Base-by-base conservation (phyloP, 2,888 invertebrate genomes). In the Odontocolon sp. region DNA sequence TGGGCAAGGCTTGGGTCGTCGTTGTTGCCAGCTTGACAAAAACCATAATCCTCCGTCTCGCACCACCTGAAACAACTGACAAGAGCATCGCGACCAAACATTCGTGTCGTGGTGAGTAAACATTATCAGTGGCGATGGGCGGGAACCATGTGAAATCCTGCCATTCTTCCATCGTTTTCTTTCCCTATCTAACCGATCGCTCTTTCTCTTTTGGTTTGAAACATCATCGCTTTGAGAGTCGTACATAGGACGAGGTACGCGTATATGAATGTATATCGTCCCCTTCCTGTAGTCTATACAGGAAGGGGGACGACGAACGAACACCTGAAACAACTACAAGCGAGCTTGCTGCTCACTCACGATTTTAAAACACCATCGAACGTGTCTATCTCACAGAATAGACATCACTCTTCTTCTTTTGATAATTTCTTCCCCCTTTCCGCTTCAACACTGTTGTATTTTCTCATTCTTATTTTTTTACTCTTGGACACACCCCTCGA, bases 31-130 rank as follows among this genome's bases (percentile, higher is more conserved):
- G 72, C 81, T 85, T 84, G 84, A 87, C 82, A 83, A 86, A 86
- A 87, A 82, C 33, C 81, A 80, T 81, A 83, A 82, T 82, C 73
- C 77, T 78, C 71, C 69, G 69, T 67, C 67, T 59, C 50, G 52
- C 63, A 78, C 82, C 88, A 88, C 88, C 88, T 88, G 88, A 87
- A 87, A 88, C 80, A 88, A 88, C 87, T 85, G n/a, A n/a, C n/a
- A n/a, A n/a, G n/a, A n/a, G n/a, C n/a, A n/a, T n/a, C 72, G 77
- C 73, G 82, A 82, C 80, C 80, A 86, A 88, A 86, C 86, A 84
- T 85, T 83, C 84, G 82, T 84, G 84, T 85, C 84, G 80, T 78
- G 73, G 64, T 83, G 83, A 81, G 81, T 84, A 83, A 88, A 87
- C 85, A 87, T 82, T 84, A 86, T 84, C 81, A 82, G 77, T 82